Percentiles rank a stretch among this genome's conserved stretches.
Evolutionary conservation across 2,888 invertebrate genomes (phyloP).

Genomic region (Acanthosepion esculentum): DNA sequence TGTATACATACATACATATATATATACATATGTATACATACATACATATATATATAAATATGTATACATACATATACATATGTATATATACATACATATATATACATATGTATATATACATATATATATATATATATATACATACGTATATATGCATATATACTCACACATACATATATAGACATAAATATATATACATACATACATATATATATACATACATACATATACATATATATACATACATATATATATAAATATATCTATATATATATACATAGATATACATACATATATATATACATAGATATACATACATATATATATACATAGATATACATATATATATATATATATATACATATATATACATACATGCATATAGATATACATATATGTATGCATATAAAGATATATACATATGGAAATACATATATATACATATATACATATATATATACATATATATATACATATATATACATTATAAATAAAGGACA

Average conservation of each 20-base stretch:
- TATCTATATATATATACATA: not conserved
- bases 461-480: too few species aligned
- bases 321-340: not conserved
- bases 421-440: too few species aligned
- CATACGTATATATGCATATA: constrained; percentile 1
- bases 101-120: constrained; percentile 36
- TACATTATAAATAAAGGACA: too few species aligned
- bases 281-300: constrained; percentile 24
- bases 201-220: not conserved
- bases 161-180: not conserved
- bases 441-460: too few species aligned
- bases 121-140: not conserved
- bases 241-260: too few species aligned
- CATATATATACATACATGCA: not conserved
- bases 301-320: constrained; percentile 25
- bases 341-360: not conserved
- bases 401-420: not conserved
- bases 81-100: not conserved
- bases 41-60: not conserved
- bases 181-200: not conserved
- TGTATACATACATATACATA: not conserved
- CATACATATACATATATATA: too few species aligned
- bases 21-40: not conserved
- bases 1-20: not conserved
- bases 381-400: not conserved